Base-by-base conservation (phyloP, 1,140 invertebrate species). In the Sminthurinus signatus region DNA sequence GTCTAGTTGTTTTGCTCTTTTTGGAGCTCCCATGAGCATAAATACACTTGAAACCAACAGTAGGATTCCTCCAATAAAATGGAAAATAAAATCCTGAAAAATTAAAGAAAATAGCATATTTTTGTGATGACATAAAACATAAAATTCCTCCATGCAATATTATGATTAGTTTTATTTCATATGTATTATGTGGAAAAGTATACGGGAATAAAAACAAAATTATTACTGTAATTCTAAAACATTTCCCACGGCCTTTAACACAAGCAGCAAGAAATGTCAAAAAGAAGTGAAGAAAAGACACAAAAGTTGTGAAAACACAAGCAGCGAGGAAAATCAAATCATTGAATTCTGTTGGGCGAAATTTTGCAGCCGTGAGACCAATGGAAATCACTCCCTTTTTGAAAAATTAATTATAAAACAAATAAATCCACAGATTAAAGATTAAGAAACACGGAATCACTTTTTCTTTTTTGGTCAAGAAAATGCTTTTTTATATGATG, bases 1-100 rank as follows among this genome's bases (percentile, higher is more conserved):
- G 31, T 56, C 54, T 14, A 56, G 29, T 36, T 36, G 8, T 25
- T 39, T 39, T 5, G 28, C 54, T n/a, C 23, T 32, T n/a, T 39
- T 56, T 12, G 54, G 10, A n/a, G 54, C 54, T 5, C 8, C 12
- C 28, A 36, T n/a, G 19, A 56, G 14, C 54, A 56, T 56, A 2
- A 56, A 23, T 5, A 42, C 23, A 25, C 54, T 56, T 3, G 54
- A 56, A 10, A 56, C 32, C 3, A 42, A 15, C 5, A 36, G 54
- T 19, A 56, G 10, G 54, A 56, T 14, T 14, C 54, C 54, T 5
- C 31, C 36, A 32, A 23, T 21, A 8, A 56, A 5, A 23, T 56
- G 54, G 31, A 56, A 56, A 10, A 56, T 27, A 42, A 56, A 56
- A 42, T 56, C 54, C 54, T 56, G 29, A 19, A 28, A 14, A 3